Evolutionary conservation across 2,113 vertebrate species (phyloP).

Genomic region (Spea multiplicata): DNA sequence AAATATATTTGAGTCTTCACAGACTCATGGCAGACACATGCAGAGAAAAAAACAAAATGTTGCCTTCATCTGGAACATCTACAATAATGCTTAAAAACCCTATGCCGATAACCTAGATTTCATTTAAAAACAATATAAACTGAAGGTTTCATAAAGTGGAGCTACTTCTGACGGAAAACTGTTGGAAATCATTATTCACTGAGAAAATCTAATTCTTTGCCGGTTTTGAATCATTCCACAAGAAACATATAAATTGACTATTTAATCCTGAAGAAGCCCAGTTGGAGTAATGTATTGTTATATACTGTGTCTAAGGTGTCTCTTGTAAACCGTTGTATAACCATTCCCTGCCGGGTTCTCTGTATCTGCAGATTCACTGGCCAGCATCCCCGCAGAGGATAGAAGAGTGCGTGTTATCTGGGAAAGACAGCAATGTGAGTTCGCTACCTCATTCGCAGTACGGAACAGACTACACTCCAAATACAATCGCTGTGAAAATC

Average conservation of each 20-base stretch:
- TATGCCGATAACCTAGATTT: neutral
- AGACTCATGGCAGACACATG: neutral
- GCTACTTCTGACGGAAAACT: neutral
- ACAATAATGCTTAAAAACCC: neutral
- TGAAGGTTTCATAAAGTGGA: neutral
- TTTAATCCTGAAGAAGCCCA: neutral
- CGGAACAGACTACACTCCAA: neutral
- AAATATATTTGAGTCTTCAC: too few species aligned
- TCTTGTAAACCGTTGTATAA: neutral
- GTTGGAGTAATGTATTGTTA: neutral
- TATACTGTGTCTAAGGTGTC: neutral
- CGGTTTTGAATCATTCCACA: neutral
- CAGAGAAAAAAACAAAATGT: neutral
- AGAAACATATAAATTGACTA: neutral
- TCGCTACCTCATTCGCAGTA: neutral
- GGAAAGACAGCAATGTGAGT: conserved; percentile 96
- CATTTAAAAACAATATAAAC: neutral
- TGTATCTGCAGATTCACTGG: conserved; percentile 88
- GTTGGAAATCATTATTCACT: neutral
- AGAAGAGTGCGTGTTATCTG: conserved; percentile 92
- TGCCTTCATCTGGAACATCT: neutral
- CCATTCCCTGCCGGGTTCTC: neutral
- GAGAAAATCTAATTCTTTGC: neutral
- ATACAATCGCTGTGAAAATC: neutral
- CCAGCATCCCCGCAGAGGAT: conserved; percentile 87